Conservation (phyloP, 2,113 vertebrate species). For the Megaceryle maxima region DNA sequence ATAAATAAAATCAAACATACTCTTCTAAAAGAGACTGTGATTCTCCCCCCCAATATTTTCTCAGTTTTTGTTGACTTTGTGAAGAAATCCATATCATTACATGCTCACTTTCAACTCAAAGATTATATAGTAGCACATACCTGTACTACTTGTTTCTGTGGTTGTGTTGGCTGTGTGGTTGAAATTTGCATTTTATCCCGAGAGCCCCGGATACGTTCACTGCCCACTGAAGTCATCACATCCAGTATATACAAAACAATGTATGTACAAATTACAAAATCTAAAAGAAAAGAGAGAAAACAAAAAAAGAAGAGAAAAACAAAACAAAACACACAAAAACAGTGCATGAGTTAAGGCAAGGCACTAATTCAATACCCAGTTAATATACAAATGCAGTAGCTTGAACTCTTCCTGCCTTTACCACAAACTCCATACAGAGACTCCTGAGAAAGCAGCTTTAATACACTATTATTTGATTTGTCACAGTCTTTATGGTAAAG, state of each 20-base stretch:
- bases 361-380: background rate
- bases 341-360: background rate
- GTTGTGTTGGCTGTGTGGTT: conserved; percentile 83
- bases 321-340: background rate
- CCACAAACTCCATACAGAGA: background rate
- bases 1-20: background rate
- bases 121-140: conserved; percentile 65
- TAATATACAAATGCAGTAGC: background rate
- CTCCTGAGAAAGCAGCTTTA: background rate
- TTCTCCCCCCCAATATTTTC: background rate
- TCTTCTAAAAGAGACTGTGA: background rate
- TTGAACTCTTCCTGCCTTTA: background rate
- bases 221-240: conserved; percentile 98
- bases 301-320: no score
- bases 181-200: conserved; percentile 88
- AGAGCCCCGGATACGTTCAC: conserved; percentile 87
- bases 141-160: conserved; percentile 93
- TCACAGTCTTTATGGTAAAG: background rate
- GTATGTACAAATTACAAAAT: conserved; percentile 99
- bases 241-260: conserved; percentile 99
- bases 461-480: background rate
- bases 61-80: background rate
- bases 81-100: background rate
- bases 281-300: conserved; percentile 52
- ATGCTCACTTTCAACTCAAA: background rate